A percentile compares a stretch with the other conserved stretches of the same genome.
These are phyloP conservation scores for Cariama cristata DNA, from an alignment of 2,113 vertebrate species.

Conservation along the genomic window DNA sequence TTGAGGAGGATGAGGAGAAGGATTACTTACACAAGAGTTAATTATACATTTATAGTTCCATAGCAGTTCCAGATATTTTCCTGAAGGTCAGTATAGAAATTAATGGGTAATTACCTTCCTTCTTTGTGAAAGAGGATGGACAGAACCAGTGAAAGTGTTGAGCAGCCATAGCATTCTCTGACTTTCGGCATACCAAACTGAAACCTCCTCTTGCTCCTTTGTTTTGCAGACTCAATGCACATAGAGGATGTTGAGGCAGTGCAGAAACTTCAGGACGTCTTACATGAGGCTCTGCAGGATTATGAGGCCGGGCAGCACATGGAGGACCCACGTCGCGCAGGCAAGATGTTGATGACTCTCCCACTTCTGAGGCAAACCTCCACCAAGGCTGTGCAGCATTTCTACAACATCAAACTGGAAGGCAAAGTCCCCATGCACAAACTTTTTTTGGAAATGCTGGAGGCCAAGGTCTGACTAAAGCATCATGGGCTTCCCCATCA, in stretches of 20 bases:
- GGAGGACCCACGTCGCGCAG: slow-evolving; percentile 94
- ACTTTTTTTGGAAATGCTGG: slow-evolving; percentile 99
- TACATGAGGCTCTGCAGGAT: slow-evolving; percentile 98
- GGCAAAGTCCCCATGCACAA: slow-evolving; percentile 99
- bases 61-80: not conserved
- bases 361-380: slow-evolving; percentile 97
- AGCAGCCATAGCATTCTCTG: rapidly evolving
- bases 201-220: slow-evolving; percentile 49
- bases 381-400: slow-evolving; percentile 99
- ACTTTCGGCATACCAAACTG: not conserved
- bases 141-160: not conserved
- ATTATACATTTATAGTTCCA: slow-evolving; percentile 7
- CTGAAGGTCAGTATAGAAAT: not conserved
- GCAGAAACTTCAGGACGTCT: slow-evolving; percentile 97
- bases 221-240: slow-evolving; percentile 94
- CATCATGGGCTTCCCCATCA: slow-evolving; percentile 72
- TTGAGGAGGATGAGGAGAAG: not conserved
- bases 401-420: slow-evolving; percentile 99
- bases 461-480: slow-evolving; percentile 97
- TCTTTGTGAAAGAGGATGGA: not conserved
- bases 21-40: not conserved
- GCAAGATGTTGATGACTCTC: slow-evolving; percentile 98
- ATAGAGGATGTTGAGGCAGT: slow-evolving; percentile 99
- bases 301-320: slow-evolving; percentile 94
- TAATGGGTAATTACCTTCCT: not conserved